phyloP scores from a whole-genome alignment of 2,113 vertebrate species.

The Alouatta palliata region DNA sequence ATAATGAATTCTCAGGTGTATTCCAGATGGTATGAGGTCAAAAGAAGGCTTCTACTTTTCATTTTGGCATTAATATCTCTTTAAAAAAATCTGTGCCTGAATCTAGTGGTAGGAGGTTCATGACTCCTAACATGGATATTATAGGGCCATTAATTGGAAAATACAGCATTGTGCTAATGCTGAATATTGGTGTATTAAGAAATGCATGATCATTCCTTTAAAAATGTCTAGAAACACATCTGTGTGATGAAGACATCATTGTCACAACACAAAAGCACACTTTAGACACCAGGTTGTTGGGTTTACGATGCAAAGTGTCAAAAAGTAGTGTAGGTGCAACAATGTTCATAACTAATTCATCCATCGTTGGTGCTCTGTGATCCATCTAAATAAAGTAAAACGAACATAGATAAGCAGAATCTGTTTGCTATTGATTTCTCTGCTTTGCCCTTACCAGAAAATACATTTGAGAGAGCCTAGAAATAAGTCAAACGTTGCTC shows the following conservation, averaged over 20 bases:
- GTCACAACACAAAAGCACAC: neutral
- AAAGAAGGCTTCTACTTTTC: neutral
- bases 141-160: neutral
- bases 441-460: neutral
- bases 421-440: conserved; percentile 1
- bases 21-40: neutral
- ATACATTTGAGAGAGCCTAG: conserved; percentile 27
- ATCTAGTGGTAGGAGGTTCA: neutral
- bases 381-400: conserved; percentile 4
- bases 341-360: neutral
- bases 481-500: neutral
- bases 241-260: neutral
- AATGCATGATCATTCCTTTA: neutral
- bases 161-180: neutral
- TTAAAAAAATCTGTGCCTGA: neutral
- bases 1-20: neutral
- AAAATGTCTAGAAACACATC: neutral
- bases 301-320: neutral
- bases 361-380: no score
- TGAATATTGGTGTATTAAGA: neutral
- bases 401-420: neutral
- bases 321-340: neutral
- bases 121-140: no score
- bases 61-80: neutral
- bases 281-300: neutral